These are phyloP conservation scores for Sphaerophoria taeniata DNA, from an alignment of 2,888 invertebrate genomes.

Conservation along the genomic window DNA sequence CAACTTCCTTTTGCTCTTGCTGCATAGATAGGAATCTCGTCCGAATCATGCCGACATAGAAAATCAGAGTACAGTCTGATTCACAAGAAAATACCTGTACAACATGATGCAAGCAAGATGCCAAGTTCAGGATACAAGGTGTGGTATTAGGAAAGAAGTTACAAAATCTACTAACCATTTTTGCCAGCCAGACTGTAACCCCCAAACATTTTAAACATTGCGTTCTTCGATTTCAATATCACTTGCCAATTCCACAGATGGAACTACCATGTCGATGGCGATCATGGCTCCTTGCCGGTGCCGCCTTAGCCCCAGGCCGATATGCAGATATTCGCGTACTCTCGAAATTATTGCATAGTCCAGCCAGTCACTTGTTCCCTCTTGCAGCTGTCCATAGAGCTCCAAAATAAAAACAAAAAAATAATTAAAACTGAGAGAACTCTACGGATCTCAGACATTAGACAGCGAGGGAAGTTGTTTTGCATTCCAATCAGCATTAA, in stretches of 20 bases:
- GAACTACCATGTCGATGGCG: constrained; percentile 35
- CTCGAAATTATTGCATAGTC: constrained; percentile 34
- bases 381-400: constrained; percentile 16
- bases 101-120: no score
- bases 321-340: constrained; percentile 5
- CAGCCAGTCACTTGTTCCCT: not conserved
- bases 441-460: constrained; percentile 9
- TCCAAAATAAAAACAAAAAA: constrained; percentile 17
- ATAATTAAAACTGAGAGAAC: constrained; percentile 53
- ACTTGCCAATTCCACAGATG: constrained; percentile 57
- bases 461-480: constrained; percentile 28
- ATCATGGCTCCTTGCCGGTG: constrained; percentile 16
- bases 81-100: constrained; percentile 6
- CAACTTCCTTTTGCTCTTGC: constrained; percentile 13
- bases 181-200: constrained; percentile 31
- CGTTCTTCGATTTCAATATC: constrained; percentile 56
- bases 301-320: constrained; percentile 24
- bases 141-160: no score
- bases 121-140: no score
- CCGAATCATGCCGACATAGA: constrained; percentile 41
- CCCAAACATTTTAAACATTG: constrained; percentile 6
- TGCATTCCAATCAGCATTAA: constrained; percentile 65
- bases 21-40: constrained; percentile 50
- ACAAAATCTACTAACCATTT: no score
- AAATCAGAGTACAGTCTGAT: constrained; percentile 50